Base-by-base conservation (phyloP, 2,113 vertebrate genomes). In the Proterorhinus semilunaris region DNA sequence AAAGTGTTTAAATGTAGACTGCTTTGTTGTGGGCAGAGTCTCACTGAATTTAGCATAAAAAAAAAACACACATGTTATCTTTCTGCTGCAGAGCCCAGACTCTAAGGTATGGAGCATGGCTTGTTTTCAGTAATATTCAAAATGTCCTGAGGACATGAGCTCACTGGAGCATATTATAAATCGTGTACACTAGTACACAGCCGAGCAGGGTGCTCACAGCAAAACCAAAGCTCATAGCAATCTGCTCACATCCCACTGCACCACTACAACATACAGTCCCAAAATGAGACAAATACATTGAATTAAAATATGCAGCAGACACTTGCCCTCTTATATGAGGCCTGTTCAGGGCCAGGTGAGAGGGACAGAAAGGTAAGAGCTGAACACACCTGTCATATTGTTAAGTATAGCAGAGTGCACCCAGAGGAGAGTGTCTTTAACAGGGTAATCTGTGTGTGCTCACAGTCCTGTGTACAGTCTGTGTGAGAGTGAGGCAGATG, bases 321-420 rank as follows among this genome's bases (percentile, higher is more conserved):
- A 65, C 53, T 68, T 59, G 64, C 48, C 67, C 42, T 66, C 13
- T 12, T 2, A 62, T 55, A 62, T 62, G 51, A 81, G 62, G 65
- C 69, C 79, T 81, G 68, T 6, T 65, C 27, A 36, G 27, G 27
- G 62, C 46, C 63, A 11, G 16, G 80, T 68, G 83, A 74, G 58
- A 76, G 76, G 62, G 71, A 16, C 64, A 17, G 50, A 46, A 62
- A 52, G 42, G 59, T 53, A 78, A 74, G 71, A 65, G 48, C 57
- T n/a, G 71, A 72, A 74, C 71, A 83, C 78, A 86, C 81, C 88
- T 85, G 86, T 82, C 83, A 85, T 10, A 55, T 57, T 44, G 75
- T 69, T 74, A 27, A 27, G 17, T 55, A 21, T 55, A 21, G 64
- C 64, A 68, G 77, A 73, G 68, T 59, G 53, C 70, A 71, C 80